Evolutionary conservation across 2,888 invertebrate genomes (phyloP).

Genomic region (Eupithecia inturbata): DNA sequence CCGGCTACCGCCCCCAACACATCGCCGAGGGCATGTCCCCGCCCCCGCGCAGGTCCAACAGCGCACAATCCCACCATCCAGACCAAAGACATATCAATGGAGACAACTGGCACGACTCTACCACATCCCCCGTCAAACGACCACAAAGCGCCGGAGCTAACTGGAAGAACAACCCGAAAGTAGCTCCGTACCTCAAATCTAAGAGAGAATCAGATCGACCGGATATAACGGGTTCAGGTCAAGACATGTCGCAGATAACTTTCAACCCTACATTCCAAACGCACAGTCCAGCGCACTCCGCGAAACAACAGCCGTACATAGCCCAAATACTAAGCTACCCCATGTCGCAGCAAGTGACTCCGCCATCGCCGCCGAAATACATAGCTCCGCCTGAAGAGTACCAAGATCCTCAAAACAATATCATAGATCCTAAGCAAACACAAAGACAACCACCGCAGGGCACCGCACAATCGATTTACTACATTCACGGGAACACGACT

Average conservation of each 20-base stretch:
- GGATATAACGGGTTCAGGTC: constrained; percentile 58
- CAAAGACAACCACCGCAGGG: constrained; percentile 54
- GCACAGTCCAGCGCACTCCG: constrained; percentile 78
- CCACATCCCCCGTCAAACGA: constrained; percentile 76
- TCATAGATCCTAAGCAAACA: constrained; percentile 63
- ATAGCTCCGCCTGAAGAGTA: constrained; percentile 80
- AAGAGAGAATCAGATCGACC: constrained; percentile 58
- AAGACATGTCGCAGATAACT: constrained; percentile 77
- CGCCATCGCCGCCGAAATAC: constrained; percentile 75
- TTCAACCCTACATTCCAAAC: constrained; percentile 83
- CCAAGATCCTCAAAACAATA: constrained; percentile 75
- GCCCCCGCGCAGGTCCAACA: constrained; percentile 71
- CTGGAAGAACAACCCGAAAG: constrained; percentile 78
- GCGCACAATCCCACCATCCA: constrained; percentile 70
- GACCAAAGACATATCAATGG: constrained; percentile 70
- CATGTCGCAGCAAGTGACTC: constrained; percentile 77
- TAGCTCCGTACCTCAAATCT: constrained; percentile 71
- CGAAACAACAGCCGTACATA: constrained; percentile 78
- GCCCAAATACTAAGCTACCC: constrained; percentile 80
- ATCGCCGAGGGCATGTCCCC: constrained; percentile 75
- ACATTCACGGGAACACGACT: constrained; percentile 73
- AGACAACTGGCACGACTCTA: constrained; percentile 74
- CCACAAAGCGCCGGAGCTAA: constrained; percentile 76
- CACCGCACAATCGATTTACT: constrained; percentile 71
- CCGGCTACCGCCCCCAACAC: constrained; percentile 64